These are phyloP conservation scores for Struthidea cinerea DNA, from an alignment of 2,113 vertebrate species.

Conservation along the genomic window DNA sequence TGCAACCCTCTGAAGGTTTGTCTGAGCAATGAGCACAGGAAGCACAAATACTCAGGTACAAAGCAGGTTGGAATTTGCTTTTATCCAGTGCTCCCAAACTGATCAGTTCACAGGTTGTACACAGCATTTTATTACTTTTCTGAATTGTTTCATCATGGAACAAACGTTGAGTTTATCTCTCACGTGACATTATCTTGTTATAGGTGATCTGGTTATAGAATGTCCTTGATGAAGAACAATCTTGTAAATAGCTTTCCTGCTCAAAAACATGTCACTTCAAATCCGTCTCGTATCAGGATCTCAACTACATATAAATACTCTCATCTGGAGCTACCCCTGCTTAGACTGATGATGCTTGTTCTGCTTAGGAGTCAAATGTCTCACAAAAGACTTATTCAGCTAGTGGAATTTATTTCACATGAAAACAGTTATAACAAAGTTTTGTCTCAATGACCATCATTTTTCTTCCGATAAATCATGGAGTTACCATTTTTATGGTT, in stretches of 20 bases:
- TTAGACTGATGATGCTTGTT: constrained; percentile 12
- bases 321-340: constrained; percentile 3
- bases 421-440: constrained; percentile 8
- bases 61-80: neutral
- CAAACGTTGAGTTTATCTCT: constrained; percentile 15
- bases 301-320: neutral
- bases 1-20: neutral
- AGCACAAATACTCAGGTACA: neutral
- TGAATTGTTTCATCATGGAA: constrained; percentile 1
- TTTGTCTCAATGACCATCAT: constrained; percentile 33
- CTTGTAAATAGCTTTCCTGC: constrained; percentile 47
- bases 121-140: constrained; percentile 1
- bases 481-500: constrained; percentile 32
- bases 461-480: constrained; percentile 33
- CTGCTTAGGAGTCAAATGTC: constrained; percentile 19
- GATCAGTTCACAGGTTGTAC: neutral
- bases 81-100: neutral
- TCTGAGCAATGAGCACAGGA: neutral
- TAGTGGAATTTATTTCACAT: constrained; percentile 30
- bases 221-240: constrained; percentile 35
- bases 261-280: constrained; percentile 50
- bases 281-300: constrained; percentile 21
- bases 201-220: constrained; percentile 45
- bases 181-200: constrained; percentile 32
- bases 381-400: constrained; percentile 25